These are phyloP conservation scores for Myotis myotis DNA, from an alignment of 2,797 vertebrate genomes.

Conservation along the genomic window DNA sequence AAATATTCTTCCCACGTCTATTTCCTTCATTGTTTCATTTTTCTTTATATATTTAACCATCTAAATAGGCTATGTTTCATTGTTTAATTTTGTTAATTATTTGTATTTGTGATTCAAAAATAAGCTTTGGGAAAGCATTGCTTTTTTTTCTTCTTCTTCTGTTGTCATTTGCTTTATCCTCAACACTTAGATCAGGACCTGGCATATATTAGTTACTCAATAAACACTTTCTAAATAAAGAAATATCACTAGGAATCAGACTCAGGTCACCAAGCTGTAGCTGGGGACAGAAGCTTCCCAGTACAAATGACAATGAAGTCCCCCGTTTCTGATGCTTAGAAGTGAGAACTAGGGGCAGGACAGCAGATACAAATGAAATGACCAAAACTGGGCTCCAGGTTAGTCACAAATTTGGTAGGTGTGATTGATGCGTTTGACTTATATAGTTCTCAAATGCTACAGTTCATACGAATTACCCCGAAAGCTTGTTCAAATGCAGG, in stretches of 20 bases:
- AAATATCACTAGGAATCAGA: background rate
- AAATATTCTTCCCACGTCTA: background rate
- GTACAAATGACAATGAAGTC: background rate
- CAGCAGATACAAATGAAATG: background rate
- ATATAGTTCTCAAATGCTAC: background rate
- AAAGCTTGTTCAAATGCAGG: background rate
- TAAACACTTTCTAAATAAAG: background rate
- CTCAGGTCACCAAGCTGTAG: background rate
- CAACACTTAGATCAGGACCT: background rate
- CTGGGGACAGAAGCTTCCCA: background rate
- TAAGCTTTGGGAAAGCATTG: background rate
- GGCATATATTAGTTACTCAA: background rate
- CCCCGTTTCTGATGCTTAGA: background rate
- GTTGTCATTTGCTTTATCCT: background rate
- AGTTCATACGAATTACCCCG: background rate
- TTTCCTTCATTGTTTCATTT: background rate
- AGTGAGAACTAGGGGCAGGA: background rate
- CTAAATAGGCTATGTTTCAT: background rate
- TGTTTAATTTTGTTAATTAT: background rate
- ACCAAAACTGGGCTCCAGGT: background rate
- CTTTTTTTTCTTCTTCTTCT: background rate
- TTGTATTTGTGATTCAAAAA: background rate
- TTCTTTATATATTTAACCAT: background rate
- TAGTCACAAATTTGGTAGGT: background rate
- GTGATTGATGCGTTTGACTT: background rate